phyloP scores from a whole-genome alignment of 2,888 invertebrate genomes.

The Pomacea canaliculata region DNA sequence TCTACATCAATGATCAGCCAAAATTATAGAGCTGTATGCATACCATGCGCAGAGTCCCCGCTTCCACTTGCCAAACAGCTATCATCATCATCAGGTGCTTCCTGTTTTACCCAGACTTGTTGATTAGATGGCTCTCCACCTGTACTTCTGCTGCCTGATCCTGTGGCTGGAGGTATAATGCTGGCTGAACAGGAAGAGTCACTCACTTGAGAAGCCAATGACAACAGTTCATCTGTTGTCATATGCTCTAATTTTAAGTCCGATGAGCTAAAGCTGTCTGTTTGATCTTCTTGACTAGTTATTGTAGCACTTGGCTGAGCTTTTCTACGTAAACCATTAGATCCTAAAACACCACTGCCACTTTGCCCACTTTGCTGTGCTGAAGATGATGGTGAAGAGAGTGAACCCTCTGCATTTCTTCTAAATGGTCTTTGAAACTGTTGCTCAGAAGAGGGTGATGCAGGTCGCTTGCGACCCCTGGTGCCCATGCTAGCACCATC shows the following conservation, averaged over 20 bases:
- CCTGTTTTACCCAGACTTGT: slow-evolving; percentile 17
- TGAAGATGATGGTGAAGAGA: background rate
- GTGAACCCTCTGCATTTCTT: background rate
- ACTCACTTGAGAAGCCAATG: slow-evolving; percentile 21
- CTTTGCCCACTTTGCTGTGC: background rate
- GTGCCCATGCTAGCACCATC: slow-evolving; percentile 32
- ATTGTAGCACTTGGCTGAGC: slow-evolving; percentile 11
- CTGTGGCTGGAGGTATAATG: slow-evolving; percentile 1
- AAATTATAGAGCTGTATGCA: background rate
- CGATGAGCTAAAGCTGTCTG: slow-evolving; percentile 16
- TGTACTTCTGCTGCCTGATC: slow-evolving; percentile 7
- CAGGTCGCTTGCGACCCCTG: background rate
- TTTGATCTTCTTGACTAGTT: slow-evolving; percentile 10
- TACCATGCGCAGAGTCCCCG: background rate
- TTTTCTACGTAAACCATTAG: no score
- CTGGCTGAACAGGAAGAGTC: background rate
- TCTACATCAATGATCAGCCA: no score
- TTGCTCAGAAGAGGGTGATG: slow-evolving; percentile 3
- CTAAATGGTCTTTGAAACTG: background rate
- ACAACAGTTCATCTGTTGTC: slow-evolving; percentile 22
- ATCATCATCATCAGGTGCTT: slow-evolving; percentile 16
- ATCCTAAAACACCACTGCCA: background rate
- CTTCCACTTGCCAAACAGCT: background rate
- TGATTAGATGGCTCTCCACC: background rate
- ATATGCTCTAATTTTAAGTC: slow-evolving; percentile 23